Base-by-base conservation (phyloP, 2,888 invertebrate species). In the Arctia plantaginis region DNA sequence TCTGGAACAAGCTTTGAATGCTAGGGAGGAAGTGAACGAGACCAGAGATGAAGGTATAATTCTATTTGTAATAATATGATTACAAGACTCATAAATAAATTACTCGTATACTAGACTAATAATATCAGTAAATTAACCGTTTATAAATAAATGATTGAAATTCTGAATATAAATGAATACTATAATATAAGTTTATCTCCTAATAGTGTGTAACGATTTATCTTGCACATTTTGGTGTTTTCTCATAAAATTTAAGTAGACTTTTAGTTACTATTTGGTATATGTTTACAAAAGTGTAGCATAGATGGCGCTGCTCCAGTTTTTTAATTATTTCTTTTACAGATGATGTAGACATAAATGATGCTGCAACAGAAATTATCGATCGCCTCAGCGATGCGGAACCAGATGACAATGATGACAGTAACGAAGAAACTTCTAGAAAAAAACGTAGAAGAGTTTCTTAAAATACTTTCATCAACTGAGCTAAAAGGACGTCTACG, bases 1-100 rank as follows among this genome's bases (percentile, higher is more conserved):
- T 74, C 81, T 97, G 41, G 93, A 96, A 76, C 95, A 97, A 85
- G 96, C 94, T 39, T 90, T 97, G 8, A 86, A 89, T 12, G 87
- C 89, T 3, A 80, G 83, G 18, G 90, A 89, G 2, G 79, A 80
- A 12, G 73, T 72, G 0, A 84, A 88, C 3, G 84, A 85, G 0
- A 84, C 84, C 0, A 82, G 78, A 20, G 87, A 86, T n/a, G 85
- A 87, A 27, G 88, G 88, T 85, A 80, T 8, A 18, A 41, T 27
- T 12, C 39, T 66, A 47, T 4, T 6, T 65, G 0, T 55, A 8
- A 41, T 13, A 41, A 41, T 41, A 13, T 41, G 13, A 41, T 41
- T 41, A 41, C 12, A 41, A 47, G 47, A 47, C 47, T 47, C 18
- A 47, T 47, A 15, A n/a, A 44, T 44, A 15, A 44, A 15, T 44